Percentiles rank a stretch among this genome's conserved stretches.
These are phyloP conservation scores for Psilanteris sp. DNA, from an alignment of 1,140 invertebrate genomes.

Conservation along the genomic window DNA sequence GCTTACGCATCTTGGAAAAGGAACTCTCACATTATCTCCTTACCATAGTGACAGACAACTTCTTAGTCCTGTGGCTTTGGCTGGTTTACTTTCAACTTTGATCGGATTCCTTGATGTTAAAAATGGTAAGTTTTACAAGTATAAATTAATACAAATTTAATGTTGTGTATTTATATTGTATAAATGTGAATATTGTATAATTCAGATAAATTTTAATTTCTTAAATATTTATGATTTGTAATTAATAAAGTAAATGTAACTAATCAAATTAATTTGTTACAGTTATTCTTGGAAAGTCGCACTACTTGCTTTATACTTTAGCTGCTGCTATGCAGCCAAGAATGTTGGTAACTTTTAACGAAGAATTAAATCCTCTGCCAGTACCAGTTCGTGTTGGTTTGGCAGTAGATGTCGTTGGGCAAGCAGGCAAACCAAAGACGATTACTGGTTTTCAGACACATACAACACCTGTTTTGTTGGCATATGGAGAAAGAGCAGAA, in stretches of 20 bases:
- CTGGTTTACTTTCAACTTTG: conserved; percentile 94
- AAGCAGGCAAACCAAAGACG: conserved; percentile 99
- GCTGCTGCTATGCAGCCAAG: conserved; percentile 99
- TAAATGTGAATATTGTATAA: too few relatives aligned
- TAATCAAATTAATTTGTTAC: too few relatives aligned
- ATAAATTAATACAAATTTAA: conserved; percentile 6
- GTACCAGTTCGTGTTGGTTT: conserved; percentile 98
- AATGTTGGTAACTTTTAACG: conserved; percentile 99
- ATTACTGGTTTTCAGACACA: conserved; percentile 99
- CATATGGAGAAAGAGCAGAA: conserved; percentile 98
- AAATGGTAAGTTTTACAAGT: conserved; percentile 86
- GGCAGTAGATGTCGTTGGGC: conserved; percentile 99
- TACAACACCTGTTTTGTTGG: conserved; percentile 97
- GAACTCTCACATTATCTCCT: conserved; percentile 97
- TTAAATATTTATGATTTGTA: too few relatives aligned
- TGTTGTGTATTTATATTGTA: too few relatives aligned
- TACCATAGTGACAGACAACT: conserved; percentile 98
- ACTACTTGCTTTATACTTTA: conserved; percentile 97
- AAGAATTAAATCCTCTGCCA: conserved; percentile 94
- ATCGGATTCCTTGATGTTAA: conserved; percentile 98
- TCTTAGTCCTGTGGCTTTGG: conserved; percentile 96
- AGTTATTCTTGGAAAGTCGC: conserved; percentile 97
- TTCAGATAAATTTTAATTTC: too few relatives aligned
- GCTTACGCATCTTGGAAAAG: conserved; percentile 98
- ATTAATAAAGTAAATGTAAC: too few relatives aligned